Percentiles rank a stretch among this genome's conserved stretches.
These are phyloP conservation scores for Catostomus latipinnis DNA, from an alignment of 2,797 vertebrate genomes.

Conservation along the genomic window DNA sequence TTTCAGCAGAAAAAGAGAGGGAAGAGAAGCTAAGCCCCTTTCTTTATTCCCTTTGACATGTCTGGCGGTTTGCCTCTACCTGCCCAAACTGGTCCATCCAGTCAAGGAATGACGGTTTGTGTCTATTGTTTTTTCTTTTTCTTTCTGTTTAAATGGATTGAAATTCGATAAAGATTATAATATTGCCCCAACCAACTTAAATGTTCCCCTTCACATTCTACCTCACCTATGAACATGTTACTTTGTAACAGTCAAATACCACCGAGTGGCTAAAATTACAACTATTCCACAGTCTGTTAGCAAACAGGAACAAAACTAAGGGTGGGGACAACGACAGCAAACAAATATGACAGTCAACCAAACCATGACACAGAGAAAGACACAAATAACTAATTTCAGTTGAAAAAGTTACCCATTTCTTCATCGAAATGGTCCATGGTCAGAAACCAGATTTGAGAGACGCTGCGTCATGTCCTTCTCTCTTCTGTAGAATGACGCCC, in stretches of 20 bases:
- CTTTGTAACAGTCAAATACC: slow-evolving; percentile 14
- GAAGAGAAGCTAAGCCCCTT: slow-evolving; percentile 63
- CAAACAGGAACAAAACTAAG: slow-evolving; percentile 41
- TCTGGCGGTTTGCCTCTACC: slow-evolving; percentile 87
- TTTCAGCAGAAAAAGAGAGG: slow-evolving; percentile 59
- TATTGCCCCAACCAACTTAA: slow-evolving; percentile 75
- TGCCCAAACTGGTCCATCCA: slow-evolving; percentile 96
- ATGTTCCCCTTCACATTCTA: slow-evolving; percentile 57
- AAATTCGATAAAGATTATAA: slow-evolving; percentile 83
- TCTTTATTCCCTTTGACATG: slow-evolving; percentile 82
- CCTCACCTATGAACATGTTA: slow-evolving; percentile 6
- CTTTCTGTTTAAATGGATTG: slow-evolving; percentile 81
- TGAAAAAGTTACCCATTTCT: slow-evolving; percentile 74
- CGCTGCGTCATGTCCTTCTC: slow-evolving; percentile 77
- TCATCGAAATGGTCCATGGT: slow-evolving; percentile 74
- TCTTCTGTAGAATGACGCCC: slow-evolving; percentile 76
- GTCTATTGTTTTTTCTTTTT: slow-evolving; percentile 84
- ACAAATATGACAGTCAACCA: slow-evolving; percentile 53
- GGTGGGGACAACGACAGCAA: slow-evolving; percentile 5
- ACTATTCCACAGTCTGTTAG: slow-evolving; percentile 4
- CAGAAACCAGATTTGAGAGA: slow-evolving; percentile 75
- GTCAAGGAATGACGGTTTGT: slow-evolving; percentile 92
- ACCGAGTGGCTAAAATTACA: slow-evolving; percentile 17
- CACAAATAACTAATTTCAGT: slow-evolving; percentile 65
- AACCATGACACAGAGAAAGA: slow-evolving; percentile 38